Percentiles rank a stretch among this genome's conserved stretches.
Evolutionary conservation across 2,113 vertebrate species (phyloP).

Genomic region (Nesoenas mayeri): DNA sequence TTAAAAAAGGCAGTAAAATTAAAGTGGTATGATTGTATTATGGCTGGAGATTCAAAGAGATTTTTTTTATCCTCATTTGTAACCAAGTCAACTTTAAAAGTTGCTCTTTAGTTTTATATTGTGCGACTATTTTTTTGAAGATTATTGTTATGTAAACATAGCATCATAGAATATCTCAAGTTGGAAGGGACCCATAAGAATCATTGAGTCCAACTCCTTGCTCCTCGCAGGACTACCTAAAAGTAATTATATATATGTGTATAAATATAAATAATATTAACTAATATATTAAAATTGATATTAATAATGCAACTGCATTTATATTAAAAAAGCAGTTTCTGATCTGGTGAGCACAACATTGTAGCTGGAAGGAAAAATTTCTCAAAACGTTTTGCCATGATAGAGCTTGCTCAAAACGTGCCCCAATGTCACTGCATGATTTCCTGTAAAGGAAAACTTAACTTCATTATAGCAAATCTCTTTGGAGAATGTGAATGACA

Average conservation of each 20-base stretch:
- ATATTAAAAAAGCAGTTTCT: background rate
- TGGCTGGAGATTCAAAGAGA: background rate
- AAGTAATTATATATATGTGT: background rate
- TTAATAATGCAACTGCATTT: background rate
- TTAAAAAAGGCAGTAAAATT: constrained; percentile 54
- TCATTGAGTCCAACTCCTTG: background rate
- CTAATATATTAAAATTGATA: background rate
- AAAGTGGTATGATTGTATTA: constrained; percentile 6
- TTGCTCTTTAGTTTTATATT: background rate
- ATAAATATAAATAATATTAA: background rate
- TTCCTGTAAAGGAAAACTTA: background rate
- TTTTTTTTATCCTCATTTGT: background rate
- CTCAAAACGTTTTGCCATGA: background rate
- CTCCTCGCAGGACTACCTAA: background rate
- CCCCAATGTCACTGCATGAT: background rate
- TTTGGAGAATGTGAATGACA: background rate
- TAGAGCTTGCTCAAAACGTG: background rate
- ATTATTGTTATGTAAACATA: background rate
- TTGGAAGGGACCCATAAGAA: background rate
- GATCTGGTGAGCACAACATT: background rate
- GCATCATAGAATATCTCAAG: background rate
- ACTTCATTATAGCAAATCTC: background rate
- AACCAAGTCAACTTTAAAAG: background rate
- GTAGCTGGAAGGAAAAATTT: background rate
- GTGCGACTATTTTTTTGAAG: background rate